These are phyloP conservation scores for Neodon shergylaensis DNA, from an alignment of 2,113 vertebrate species.

Conservation along the genomic window DNA sequence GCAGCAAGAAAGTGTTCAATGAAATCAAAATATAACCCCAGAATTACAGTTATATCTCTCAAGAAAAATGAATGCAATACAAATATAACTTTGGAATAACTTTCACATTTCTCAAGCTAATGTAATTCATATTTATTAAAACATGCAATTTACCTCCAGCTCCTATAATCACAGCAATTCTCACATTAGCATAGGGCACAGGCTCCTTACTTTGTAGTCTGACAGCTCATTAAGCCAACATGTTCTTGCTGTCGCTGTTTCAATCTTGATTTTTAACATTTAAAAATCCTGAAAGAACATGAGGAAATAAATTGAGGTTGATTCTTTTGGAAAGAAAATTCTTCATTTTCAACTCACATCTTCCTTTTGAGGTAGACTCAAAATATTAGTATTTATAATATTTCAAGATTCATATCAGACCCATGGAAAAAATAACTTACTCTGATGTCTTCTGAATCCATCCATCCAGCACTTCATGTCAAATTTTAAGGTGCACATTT, in stretches of 20 bases:
- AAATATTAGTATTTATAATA: conserved; percentile 56
- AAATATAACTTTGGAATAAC: conserved; percentile 71
- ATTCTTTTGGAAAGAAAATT: not conserved
- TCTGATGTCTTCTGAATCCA: not conserved
- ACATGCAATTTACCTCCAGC: conserved; percentile 46
- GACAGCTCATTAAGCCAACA: conserved; percentile 22
- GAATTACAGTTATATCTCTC: conserved; percentile 49
- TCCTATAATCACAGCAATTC: conserved; percentile 32
- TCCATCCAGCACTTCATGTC: not conserved
- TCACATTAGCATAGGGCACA: conserved; percentile 7
- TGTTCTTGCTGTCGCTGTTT: conserved; percentile 39
- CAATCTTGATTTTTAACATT: conserved; percentile 63
- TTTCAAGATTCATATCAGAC: conserved; percentile 48
- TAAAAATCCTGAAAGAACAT: conserved; percentile 37
- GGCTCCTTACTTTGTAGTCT: conserved; percentile 7
- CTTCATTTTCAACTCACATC: conserved; percentile 32
- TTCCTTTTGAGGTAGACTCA: conserved; percentile 40
- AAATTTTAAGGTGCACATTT: not conserved
- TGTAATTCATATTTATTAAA: conserved; percentile 67
- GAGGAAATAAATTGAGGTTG: conserved; percentile 17
- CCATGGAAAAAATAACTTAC: conserved; percentile 45
- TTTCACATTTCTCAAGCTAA: conserved; percentile 57
- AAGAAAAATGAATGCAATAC: conserved; percentile 57
- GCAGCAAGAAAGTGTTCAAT: conserved; percentile 28
- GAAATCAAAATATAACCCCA: conserved; percentile 63